Percentiles rank a stretch among this genome's conserved stretches.
These are phyloP conservation scores for Drosophila hamatofila DNA, from an alignment of 2,888 invertebrate species.

Conservation along the genomic window DNA sequence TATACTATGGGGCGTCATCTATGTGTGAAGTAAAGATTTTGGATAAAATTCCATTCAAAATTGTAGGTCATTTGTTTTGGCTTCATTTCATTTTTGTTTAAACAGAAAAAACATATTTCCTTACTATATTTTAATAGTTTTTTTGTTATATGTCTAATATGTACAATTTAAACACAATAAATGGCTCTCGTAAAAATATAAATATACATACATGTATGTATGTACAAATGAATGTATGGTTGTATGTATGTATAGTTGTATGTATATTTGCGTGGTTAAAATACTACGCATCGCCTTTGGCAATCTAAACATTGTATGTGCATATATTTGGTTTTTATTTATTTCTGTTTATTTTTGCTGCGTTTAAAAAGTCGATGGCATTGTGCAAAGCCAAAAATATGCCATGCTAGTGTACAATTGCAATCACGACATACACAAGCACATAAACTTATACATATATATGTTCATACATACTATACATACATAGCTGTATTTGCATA, in stretches of 20 bases:
- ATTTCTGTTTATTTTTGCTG: conserved; percentile 51
- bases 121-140: neutral
- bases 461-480: neutral
- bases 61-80: neutral
- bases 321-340: conserved; percentile 39
- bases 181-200: conserved; percentile 1
- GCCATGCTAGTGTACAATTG: conserved; percentile 47
- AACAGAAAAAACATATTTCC: conserved; percentile 8
- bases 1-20: too few species aligned
- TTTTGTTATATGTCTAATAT: conserved; percentile 1
- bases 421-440: conserved; percentile 14
- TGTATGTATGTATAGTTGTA: conserved; percentile 6
- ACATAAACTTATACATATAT: neutral
- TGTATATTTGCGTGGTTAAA: conserved; percentile 37
- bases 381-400: conserved; percentile 63
- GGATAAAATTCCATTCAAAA: neutral
- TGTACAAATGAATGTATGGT: conserved; percentile 2
- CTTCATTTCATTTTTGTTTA: neutral
- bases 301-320: conserved; percentile 39
- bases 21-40: neutral
- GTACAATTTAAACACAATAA: neutral
- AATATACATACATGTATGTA: neutral
- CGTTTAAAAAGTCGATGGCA: conserved; percentile 41
- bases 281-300: conserved; percentile 72
- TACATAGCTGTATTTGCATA: conserved; percentile 3